Evolutionary conservation across 2,113 vertebrate species (phyloP), one percentile per base, ranked within the genome.

Genomic region (Oryctolagus cuniculus): DNA sequence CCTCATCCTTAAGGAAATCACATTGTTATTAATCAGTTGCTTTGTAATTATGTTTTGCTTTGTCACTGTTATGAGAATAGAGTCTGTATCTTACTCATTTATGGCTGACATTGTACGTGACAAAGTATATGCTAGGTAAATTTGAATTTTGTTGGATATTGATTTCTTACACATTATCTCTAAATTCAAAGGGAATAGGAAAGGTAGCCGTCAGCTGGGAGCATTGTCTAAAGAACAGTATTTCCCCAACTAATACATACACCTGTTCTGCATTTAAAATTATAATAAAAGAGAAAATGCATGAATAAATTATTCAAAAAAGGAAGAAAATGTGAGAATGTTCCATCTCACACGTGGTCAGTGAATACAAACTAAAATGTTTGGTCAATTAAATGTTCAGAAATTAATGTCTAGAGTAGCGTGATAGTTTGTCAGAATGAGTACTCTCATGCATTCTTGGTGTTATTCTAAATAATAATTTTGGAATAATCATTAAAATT

Each of bases 21-120:
- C 2, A 81, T 64, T 49, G 6, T 77, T 86, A 61, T 64, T 38
- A 93, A 34, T 75, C 16, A 92, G 73, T n/a, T 87, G 31, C 81
- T 85, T 72, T 93, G 81, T 38, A 90, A 66, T 38, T 75, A 79
- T 55, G 90, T 92, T 31, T 29, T 78, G 10, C 3, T 72, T 58
- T 77, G 13, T 67, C 51, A 75, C 22, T 89, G 1, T 63, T 63
- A 92, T 87, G 49, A 53, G 10, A 22, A 67, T 29, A 75, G 67
- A 0, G 5, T 27, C 27, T 79, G 4, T 72, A n/a, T 89, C 10
- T 89, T 74, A 51, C n/a, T 92, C 13, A 21, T 38, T 55, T n/a
- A 38, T 77, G 55, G 19, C 29, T 84, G 82, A 49, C 10, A 53
- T 29, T 80, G 2, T 38, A 24, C 27, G 17, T 69, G 15, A 82